Evolutionary conservation across 2,888 invertebrate species (phyloP).

Genomic region (Pachycephus smyrnensis): DNA sequence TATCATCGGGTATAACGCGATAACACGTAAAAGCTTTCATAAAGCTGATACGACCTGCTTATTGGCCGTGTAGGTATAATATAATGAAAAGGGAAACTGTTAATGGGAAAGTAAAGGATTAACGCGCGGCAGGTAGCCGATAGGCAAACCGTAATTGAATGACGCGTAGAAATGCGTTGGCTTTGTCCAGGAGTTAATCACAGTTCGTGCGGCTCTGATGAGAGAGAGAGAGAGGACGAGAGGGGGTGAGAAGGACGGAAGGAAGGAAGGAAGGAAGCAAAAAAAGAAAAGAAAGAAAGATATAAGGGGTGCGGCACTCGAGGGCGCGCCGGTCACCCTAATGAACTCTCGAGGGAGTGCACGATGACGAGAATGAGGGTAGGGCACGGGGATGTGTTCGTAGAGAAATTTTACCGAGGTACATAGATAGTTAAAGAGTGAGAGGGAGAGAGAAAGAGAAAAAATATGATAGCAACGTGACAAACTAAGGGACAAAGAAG

Average conservation of each 20-base stretch:
- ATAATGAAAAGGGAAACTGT: neutral
- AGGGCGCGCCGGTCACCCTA: slow-evolving; percentile 56
- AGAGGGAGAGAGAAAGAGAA: slow-evolving; percentile 9
- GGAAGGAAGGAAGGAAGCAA: slow-evolving; percentile 4
- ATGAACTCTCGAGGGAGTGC: slow-evolving; percentile 35
- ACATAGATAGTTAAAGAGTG: neutral
- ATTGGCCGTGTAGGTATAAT: neutral
- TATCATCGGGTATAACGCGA: neutral
- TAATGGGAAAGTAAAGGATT: neutral
- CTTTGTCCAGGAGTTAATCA: slow-evolving; percentile 8
- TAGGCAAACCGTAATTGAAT: slow-evolving; percentile 36
- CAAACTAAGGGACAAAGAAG: neutral
- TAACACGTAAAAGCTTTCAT: neutral
- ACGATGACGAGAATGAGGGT: neutral
- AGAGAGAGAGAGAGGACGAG: neutral
- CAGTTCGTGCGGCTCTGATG: slow-evolving; percentile 16
- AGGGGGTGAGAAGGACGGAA: neutral
- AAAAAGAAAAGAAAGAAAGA: neutral
- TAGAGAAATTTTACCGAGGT: neutral
- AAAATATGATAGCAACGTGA: slow-evolving; percentile 6
- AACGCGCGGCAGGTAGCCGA: neutral
- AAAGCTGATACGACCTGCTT: neutral
- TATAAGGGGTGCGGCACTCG: slow-evolving; percentile 48
- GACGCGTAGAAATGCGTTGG: slow-evolving; percentile 34
- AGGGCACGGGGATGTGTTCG: slow-evolving; percentile 3